Percentiles rank a stretch among this genome's conserved stretches.
phyloP scores from a whole-genome alignment of 2,113 vertebrate species.

The Plectropomus leopardus region DNA sequence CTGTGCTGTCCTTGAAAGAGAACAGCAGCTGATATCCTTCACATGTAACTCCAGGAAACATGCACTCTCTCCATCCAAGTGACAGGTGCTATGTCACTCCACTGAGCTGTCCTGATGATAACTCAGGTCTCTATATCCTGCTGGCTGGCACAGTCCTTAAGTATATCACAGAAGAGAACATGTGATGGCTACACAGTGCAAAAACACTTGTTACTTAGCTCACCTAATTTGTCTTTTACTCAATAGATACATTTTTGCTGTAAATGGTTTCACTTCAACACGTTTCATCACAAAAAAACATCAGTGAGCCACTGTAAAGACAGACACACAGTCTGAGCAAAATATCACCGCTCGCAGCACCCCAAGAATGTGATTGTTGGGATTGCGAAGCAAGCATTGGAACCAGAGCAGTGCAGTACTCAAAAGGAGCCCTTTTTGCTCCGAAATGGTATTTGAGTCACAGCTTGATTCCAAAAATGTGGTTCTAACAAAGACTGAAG shows the following conservation, averaged over 20 bases:
- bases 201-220: not conserved
- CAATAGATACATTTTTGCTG: not conserved
- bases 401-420: slow-evolving; percentile 47
- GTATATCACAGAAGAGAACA: slow-evolving; percentile 2
- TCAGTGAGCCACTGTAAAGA: not conserved
- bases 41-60: slow-evolving; percentile 31
- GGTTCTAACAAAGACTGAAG: slow-evolving; percentile 63
- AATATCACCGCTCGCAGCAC: slow-evolving; percentile 74
- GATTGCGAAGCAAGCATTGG: slow-evolving; percentile 49
- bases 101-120: slow-evolving; percentile 6
- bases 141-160: slow-evolving; percentile 10
- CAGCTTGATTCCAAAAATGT: slow-evolving; percentile 69
- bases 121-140: not conserved
- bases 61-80: slow-evolving; percentile 15
- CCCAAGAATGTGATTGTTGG: slow-evolving; percentile 67
- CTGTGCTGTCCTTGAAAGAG: slow-evolving; percentile 24
- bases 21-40: slow-evolving; percentile 34
- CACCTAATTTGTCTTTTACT: not conserved
- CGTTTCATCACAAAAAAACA: slow-evolving; percentile 2
- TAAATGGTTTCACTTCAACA: slow-evolving; percentile 8
- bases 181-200: not conserved
- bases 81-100: slow-evolving; percentile 23
- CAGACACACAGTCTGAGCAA: slow-evolving; percentile 53
- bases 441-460: slow-evolving; percentile 76
- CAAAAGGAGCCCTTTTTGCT: slow-evolving; percentile 72